Evolutionary conservation across 2,797 vertebrate genomes (phyloP).

Genomic region (Psittacula echo): DNA sequence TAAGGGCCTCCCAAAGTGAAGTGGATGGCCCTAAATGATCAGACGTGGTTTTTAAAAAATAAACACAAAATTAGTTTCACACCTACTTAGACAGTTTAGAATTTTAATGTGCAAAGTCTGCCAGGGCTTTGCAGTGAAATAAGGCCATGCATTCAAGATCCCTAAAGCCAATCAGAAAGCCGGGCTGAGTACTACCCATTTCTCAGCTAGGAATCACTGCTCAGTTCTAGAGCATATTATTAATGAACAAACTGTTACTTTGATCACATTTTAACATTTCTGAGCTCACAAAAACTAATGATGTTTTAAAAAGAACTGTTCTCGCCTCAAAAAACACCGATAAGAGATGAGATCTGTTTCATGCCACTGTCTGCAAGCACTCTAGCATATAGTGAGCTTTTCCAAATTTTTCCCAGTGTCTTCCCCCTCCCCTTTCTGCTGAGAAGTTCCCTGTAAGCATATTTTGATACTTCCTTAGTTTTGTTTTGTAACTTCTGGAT

Average conservation of each 20-base stretch:
- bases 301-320: conserved; percentile 32
- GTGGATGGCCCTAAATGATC: conserved; percentile 80
- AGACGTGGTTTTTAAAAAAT: conserved; percentile 81
- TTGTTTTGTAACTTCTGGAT: not conserved
- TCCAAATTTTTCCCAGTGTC: not conserved
- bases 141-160: conserved; percentile 80
- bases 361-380: not conserved
- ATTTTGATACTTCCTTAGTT: not conserved
- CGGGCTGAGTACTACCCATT: conserved; percentile 71
- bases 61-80: conserved; percentile 83
- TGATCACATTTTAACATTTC: conserved; percentile 52
- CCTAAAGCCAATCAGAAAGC: conserved; percentile 73
- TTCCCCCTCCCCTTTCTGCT: not conserved
- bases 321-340: conserved; percentile 29
- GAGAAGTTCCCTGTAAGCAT: not conserved
- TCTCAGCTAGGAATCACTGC: conserved; percentile 65
- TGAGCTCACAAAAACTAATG: not conserved
- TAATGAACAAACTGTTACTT: conserved; percentile 54
- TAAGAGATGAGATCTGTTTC: conserved; percentile 46
- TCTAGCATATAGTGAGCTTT: not conserved
- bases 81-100: conserved; percentile 83
- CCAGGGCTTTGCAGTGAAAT: conserved; percentile 79
- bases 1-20: conserved; percentile 75
- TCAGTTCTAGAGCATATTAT: conserved; percentile 63
- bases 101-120: conserved; percentile 82